Conservation (phyloP, 2,113 vertebrate genomes). For the Ursus arctos region DNA sequence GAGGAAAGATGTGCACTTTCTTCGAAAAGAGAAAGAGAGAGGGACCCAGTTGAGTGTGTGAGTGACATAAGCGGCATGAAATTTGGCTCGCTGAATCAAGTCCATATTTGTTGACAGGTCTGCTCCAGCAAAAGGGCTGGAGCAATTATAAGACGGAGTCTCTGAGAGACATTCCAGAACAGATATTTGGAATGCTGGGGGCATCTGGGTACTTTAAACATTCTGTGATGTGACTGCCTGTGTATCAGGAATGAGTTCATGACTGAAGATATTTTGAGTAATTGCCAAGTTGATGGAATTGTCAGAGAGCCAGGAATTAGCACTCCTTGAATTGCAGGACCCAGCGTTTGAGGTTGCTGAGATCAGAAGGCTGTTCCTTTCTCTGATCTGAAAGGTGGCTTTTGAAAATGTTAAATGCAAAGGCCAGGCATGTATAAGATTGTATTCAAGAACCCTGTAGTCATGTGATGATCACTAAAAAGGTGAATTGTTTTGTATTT, state of each 20-base stretch:
- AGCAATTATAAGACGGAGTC: slow-evolving; percentile 82
- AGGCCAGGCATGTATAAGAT: slow-evolving; percentile 40
- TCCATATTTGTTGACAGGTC: slow-evolving; percentile 85
- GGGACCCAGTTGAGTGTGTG: neutral
- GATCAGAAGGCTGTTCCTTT: slow-evolving; percentile 69
- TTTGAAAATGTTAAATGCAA: slow-evolving; percentile 82
- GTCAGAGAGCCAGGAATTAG: slow-evolving; percentile 79
- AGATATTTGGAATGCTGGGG: slow-evolving; percentile 83
- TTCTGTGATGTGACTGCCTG: slow-evolving; percentile 78
- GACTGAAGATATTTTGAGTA: slow-evolving; percentile 75
- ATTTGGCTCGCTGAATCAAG: slow-evolving; percentile 46
- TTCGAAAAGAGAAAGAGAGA: neutral
- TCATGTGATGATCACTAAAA: neutral
- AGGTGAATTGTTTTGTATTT: neutral
- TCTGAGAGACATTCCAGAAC: slow-evolving; percentile 86
- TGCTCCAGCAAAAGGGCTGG: slow-evolving; percentile 77
- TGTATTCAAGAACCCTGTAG: neutral
- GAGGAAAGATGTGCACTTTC: slow-evolving; percentile 49
- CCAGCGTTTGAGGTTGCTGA: slow-evolving; percentile 57
- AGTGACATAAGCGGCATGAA: slow-evolving; percentile 65
- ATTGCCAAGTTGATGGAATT: slow-evolving; percentile 83
- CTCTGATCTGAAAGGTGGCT: slow-evolving; percentile 79
- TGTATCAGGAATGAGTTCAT: slow-evolving; percentile 87
- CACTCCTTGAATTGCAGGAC: neutral
- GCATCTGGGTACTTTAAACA: slow-evolving; percentile 83